A percentile compares a stretch with the other conserved stretches of the same genome.
phyloP scores from a whole-genome alignment of 2,888 invertebrate genomes.

The Brenthis hecate region DNA sequence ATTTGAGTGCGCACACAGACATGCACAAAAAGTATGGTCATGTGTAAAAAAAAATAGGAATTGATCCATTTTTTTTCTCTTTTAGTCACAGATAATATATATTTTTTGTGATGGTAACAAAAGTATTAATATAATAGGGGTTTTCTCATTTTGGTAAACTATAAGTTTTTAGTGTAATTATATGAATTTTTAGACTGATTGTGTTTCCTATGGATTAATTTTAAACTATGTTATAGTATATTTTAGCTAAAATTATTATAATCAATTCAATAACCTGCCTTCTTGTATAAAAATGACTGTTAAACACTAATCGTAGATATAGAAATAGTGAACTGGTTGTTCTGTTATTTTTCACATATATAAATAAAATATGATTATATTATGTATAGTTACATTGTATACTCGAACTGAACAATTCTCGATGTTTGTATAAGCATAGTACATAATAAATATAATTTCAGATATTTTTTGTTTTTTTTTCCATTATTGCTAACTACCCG shows the following conservation, averaged over 20 bases:
- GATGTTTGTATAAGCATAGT: background rate
- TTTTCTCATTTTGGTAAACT: too few relatives aligned
- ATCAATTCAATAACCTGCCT: too few relatives aligned
- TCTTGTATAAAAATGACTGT: too few relatives aligned
- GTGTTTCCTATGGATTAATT: background rate
- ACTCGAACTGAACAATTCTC: slow-evolving; percentile 2
- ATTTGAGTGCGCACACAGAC: slow-evolving; percentile 81
- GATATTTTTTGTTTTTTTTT: background rate
- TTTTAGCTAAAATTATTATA: too few relatives aligned
- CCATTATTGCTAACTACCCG: background rate
- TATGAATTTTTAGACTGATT: slow-evolving; percentile 2
- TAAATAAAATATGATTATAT: background rate
- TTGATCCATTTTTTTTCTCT: background rate
- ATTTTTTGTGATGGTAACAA: background rate
- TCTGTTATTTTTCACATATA: background rate
- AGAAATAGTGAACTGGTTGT: background rate
- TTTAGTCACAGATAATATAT: background rate
- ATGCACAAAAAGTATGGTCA: slow-evolving; percentile 75
- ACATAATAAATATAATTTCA: slow-evolving; percentile 10
- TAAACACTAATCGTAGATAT: too few relatives aligned
- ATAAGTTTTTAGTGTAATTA: too few relatives aligned
- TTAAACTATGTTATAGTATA: too few relatives aligned
- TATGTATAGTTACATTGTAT: background rate
- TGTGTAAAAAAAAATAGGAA: slow-evolving; percentile 39
- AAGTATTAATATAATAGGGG: background rate